phyloP scores from a whole-genome alignment of 2,113 vertebrate species.

The Poeciliopsis turrubarensis region DNA sequence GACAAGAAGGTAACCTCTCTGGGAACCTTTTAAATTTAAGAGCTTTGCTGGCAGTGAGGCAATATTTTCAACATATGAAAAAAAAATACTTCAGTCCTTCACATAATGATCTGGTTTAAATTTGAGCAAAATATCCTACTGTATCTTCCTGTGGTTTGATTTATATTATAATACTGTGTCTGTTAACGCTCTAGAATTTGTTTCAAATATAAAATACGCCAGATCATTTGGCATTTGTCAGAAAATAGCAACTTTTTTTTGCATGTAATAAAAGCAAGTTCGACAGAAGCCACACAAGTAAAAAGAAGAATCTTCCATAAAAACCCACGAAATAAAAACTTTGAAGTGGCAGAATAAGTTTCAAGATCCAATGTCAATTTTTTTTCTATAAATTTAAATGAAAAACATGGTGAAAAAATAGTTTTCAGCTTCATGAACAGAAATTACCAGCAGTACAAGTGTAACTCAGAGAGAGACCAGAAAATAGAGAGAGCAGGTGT shows the following conservation, averaged over 20 bases:
- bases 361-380: background rate
- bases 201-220: background rate
- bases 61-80: background rate
- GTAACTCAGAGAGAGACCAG: background rate
- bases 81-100: background rate
- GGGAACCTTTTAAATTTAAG: background rate
- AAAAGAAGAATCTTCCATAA: background rate
- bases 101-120: background rate
- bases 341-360: background rate
- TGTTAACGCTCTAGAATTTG: background rate
- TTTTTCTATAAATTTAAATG: slow-evolving; percentile 6
- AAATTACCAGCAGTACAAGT: slow-evolving; percentile 2
- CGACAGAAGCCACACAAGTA: background rate
- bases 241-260: background rate
- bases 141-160: background rate
- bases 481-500: slow-evolving; percentile 3
- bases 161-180: background rate
- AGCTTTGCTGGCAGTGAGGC: background rate
- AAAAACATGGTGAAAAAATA: background rate
- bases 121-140: background rate
- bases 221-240: background rate
- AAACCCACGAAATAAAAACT: slow-evolving; percentile 3
- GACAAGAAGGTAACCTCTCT: background rate
- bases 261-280: background rate
- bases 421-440: background rate